These are phyloP conservation scores for Ceratotherium simum DNA, from an alignment of 2,113 vertebrate species.

Conservation along the genomic window DNA sequence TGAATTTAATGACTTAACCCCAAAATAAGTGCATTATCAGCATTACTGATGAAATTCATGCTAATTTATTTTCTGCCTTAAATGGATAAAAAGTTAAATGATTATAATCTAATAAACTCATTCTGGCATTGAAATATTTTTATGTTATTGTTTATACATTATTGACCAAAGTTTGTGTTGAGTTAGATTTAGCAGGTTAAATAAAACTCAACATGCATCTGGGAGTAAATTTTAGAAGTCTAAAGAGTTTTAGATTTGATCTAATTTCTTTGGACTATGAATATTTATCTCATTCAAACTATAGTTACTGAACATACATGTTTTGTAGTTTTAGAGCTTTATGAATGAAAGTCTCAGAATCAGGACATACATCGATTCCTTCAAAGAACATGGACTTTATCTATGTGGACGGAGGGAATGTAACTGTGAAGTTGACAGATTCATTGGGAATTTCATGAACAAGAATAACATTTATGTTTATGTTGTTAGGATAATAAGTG, in stretches of 20 bases:
- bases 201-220: not conserved
- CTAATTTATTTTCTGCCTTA: not conserved
- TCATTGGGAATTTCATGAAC: not conserved
- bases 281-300: not conserved
- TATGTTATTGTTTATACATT: not conserved
- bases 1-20: not conserved
- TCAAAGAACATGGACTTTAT: not conserved
- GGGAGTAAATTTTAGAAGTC: not conserved
- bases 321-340: not conserved
- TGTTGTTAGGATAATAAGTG: not conserved
- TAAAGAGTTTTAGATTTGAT: not conserved
- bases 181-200: not conserved
- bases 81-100: not conserved
- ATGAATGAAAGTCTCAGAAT: not conserved
- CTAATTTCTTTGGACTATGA: not conserved
- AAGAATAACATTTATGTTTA: not conserved
- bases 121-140: not conserved
- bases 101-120: not conserved
- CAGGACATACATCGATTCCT: not conserved
- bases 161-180: not conserved
- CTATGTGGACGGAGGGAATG: not conserved
- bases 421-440: not conserved
- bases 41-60: not conserved
- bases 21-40: not conserved
- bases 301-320: not conserved